phyloP scores from a whole-genome alignment of 1,140 invertebrate genomes.

The Drosophila elegans region DNA sequence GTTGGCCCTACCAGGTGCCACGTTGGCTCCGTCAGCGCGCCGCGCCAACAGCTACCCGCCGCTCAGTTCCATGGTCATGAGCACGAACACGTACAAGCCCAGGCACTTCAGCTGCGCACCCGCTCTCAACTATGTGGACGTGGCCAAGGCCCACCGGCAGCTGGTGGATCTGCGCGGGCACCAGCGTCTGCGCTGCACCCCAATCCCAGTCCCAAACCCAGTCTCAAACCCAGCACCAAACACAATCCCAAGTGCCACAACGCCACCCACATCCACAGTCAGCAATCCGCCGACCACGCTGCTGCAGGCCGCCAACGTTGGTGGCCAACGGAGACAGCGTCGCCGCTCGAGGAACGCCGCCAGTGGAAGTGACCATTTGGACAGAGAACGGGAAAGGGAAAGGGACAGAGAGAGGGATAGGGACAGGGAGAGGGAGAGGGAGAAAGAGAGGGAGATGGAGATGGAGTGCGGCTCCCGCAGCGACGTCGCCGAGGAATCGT shows the following conservation, averaged over 20 bases:
- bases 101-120: background rate
- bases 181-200: slow-evolving; percentile 11
- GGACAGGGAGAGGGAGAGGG: too few species aligned
- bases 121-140: slow-evolving; percentile 28
- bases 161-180: slow-evolving; percentile 46
- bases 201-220: too few species aligned
- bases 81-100: background rate
- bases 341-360: slow-evolving; percentile 14
- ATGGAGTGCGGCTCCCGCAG: slow-evolving; percentile 3
- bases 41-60: slow-evolving; percentile 12
- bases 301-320: background rate
- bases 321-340: slow-evolving; percentile 10
- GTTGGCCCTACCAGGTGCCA: background rate
- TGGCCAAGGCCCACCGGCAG: slow-evolving; percentile 47
- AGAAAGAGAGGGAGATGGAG: too few species aligned
- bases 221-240: too few species aligned
- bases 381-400: too few species aligned
- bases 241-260: background rate
- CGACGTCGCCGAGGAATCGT: slow-evolving; percentile 13
- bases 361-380: background rate
- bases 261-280: background rate
- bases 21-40: background rate
- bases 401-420: too few species aligned
- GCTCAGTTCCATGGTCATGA: background rate
- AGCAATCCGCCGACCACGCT: background rate